A percentile compares a stretch with the other conserved stretches of the same genome.
These are phyloP conservation scores for Vesta saturnalis DNA, from an alignment of 2,888 invertebrate genomes.

Conservation along the genomic window DNA sequence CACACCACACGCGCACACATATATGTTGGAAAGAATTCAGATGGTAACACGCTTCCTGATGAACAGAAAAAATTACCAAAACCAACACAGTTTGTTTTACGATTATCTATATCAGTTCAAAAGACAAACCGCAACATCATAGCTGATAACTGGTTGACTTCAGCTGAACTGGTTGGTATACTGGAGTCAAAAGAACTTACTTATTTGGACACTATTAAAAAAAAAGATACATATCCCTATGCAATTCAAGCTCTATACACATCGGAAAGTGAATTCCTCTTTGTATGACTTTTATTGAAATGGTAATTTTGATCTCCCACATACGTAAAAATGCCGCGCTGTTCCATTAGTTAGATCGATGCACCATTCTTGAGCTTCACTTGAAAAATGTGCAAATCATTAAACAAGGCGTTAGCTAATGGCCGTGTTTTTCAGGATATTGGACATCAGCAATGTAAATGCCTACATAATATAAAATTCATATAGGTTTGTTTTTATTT, in stretches of 20 bases:
- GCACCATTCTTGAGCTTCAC: not conserved
- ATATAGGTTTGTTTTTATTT: not conserved
- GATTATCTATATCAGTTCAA: not conserved
- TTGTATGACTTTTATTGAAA: constrained; percentile 41
- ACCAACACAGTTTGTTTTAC: not conserved
- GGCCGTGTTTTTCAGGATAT: constrained; percentile 3
- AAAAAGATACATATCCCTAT: constrained; percentile 45
- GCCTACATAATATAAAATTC: not conserved
- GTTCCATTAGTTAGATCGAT: not conserved
- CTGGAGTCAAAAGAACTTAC: not conserved
- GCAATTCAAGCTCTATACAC: constrained; percentile 44
- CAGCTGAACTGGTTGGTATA: not conserved
- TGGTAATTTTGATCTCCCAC: not conserved
- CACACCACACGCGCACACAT: too few relatives aligned
- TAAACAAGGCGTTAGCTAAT: not conserved
- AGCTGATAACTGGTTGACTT: constrained; percentile 1
- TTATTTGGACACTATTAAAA: constrained; percentile 44
- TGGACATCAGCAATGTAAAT: not conserved
- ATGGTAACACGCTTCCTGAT: not conserved
- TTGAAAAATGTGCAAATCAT: not conserved
- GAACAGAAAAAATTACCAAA: not conserved
- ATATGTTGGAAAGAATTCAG: too few relatives aligned
- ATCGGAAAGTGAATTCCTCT: constrained; percentile 25
- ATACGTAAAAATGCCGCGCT: not conserved
- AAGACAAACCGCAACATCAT: not conserved